Evolutionary conservation across 2,797 vertebrate species (phyloP).

Genomic region (Artibeus lituratus): DNA sequence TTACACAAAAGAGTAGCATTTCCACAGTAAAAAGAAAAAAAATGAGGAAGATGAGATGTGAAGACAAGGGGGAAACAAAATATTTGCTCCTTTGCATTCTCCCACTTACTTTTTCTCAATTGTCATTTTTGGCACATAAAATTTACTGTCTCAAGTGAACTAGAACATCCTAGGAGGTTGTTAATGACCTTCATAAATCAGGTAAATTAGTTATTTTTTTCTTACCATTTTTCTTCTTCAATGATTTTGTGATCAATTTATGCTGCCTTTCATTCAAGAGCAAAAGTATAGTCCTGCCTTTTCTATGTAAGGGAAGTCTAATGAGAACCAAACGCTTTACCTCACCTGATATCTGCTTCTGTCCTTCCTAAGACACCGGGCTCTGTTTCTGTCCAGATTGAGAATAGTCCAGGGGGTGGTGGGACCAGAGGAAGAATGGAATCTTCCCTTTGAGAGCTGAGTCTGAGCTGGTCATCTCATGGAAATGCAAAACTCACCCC

Average conservation of each 20-base stretch:
- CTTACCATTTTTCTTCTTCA: conserved; percentile 75
- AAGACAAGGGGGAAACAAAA: conserved; percentile 60
- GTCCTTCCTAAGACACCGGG: neutral
- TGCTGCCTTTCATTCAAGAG: conserved; percentile 51
- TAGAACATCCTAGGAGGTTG: conserved; percentile 22
- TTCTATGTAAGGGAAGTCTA: neutral
- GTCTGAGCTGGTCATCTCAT: neutral
- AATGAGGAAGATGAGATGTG: neutral
- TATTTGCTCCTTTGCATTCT: conserved; percentile 49
- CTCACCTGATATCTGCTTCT: neutral
- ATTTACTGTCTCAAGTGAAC: conserved; percentile 77
- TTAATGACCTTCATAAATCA: conserved; percentile 83
- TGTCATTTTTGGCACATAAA: conserved; percentile 78
- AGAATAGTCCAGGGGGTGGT: neutral
- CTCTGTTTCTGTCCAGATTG: neutral
- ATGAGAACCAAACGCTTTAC: neutral
- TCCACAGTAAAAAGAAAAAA: neutral
- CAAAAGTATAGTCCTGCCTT: conserved; percentile 2
- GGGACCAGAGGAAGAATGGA: neutral
- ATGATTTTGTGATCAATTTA: conserved; percentile 74
- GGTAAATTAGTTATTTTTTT: conserved; percentile 79
- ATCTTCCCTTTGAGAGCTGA: neutral
- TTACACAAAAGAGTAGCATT: neutral
- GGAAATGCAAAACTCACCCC: neutral
- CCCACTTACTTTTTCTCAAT: conserved; percentile 67